Base-by-base conservation (phyloP, 2,113 vertebrate species). In the Elanus axillaris region DNA sequence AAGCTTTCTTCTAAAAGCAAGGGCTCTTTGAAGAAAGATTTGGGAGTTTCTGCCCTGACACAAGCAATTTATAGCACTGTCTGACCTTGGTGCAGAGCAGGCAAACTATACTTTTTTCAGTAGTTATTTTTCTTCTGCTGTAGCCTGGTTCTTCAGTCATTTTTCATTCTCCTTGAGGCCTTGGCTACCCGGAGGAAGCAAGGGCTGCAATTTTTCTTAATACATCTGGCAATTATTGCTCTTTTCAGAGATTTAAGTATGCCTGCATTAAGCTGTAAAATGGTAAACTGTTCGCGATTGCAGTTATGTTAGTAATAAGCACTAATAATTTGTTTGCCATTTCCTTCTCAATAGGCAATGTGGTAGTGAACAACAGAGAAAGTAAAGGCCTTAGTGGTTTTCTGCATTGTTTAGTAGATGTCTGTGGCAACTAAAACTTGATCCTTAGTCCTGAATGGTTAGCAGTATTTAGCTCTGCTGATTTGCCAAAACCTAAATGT, bases 121-220 rank as follows among this genome's bases (percentile, higher is more conserved):
- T n/a, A 88, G 58, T 96, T 85, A 80, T 38, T 97, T 96, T 96
- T 93, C 50, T 95, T 95, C 68, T 91, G 42, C 42, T 69, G 45
- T 87, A 91, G 63, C 29, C 47, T 96, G 23, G 7, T 74, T 92
- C 71, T 86, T 11, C 83, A 90, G 12, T 91, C 6, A 59, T 93
- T 96, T 97, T 96, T 97, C 64, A 84, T 90, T 91, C 68, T 83
- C 23, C 60, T 62, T 92, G 93, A 93, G 26, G n/a, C 62, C 19
- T 81, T 90, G 74, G 78, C 78, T 95, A 67, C 38, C 9, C 36
- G 72, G 71, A 92, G 74, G 66, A 94, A 95, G 66, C 45, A 86
- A 77, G 67, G 48, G 50, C 55, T 96, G 55, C 42, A 82, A 7
- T 93, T 95, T 95, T 93, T 84, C 83, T 48, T 94, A 66, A 77